Percentiles rank a stretch among this genome's conserved stretches.
Conservation (phyloP, 53 echinoderm and acorn worm genomes). For the Echinometra lucunter region DNA sequence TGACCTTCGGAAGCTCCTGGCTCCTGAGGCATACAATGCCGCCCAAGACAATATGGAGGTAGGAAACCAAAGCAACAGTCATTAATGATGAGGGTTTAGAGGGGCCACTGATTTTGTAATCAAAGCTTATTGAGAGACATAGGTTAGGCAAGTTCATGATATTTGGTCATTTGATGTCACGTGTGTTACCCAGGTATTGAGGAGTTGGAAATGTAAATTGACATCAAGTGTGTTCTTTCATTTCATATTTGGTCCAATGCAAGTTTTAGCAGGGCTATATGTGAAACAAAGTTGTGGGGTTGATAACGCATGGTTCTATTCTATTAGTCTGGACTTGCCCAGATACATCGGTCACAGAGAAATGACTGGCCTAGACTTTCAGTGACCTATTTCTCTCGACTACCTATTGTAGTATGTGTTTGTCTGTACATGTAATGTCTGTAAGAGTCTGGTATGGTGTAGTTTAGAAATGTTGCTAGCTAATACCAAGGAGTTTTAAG, state of each 20-base stretch:
- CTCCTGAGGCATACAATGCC: slow-evolving; percentile 76
- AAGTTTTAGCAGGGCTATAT: too few species aligned
- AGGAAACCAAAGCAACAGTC: not conserved
- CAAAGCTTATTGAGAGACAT: not conserved
- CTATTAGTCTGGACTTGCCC: too few species aligned
- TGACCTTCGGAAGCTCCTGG: slow-evolving; percentile 88
- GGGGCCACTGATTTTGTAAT: not conserved
- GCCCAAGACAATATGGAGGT: slow-evolving; percentile 39
- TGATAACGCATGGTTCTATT: too few species aligned
- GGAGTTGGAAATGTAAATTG: too few species aligned
- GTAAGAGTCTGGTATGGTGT: not conserved
- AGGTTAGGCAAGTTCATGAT: not conserved
- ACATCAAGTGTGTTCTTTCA: too few species aligned
- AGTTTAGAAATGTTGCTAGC: not conserved
- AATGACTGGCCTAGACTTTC: not conserved
- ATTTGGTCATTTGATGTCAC: not conserved
- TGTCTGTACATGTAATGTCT: not conserved
- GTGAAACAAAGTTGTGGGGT: too few species aligned
- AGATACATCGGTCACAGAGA: not conserved
- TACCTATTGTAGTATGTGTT: not conserved
- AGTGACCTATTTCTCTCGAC: not conserved
- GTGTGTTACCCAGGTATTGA: too few species aligned
- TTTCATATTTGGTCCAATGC: too few species aligned
- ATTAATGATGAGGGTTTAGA: slow-evolving; percentile 2
- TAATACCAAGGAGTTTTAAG: too few species aligned